Conservation (phyloP, 2,113 vertebrate genomes). For the Xyrauchen texanus region DNA sequence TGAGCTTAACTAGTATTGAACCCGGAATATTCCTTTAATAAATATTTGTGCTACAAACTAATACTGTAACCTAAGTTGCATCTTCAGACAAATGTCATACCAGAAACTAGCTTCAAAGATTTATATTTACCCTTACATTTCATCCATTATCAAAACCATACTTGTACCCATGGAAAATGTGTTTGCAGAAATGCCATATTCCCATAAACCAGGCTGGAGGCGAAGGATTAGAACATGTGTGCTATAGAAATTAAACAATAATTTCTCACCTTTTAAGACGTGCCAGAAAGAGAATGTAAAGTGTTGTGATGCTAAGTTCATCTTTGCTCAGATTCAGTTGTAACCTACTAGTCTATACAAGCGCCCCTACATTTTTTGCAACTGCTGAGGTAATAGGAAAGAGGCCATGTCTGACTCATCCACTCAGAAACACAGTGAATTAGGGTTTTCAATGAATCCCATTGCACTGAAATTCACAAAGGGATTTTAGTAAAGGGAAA, state of each 20-base stretch:
- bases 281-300: background rate
- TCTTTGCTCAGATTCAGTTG: constrained; percentile 4
- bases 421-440: constrained; percentile 22
- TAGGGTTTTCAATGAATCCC: constrained; percentile 1
- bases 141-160: background rate
- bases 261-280: background rate
- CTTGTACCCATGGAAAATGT: background rate
- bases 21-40: too few species aligned
- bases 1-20: too few species aligned
- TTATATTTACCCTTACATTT: background rate
- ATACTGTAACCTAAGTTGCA: background rate
- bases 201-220: background rate
- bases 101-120: constrained; percentile 8
- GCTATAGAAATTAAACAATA: background rate
- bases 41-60: background rate
- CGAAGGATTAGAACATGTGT: background rate
- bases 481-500: constrained; percentile 10
- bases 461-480: constrained; percentile 18
- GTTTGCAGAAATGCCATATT: background rate
- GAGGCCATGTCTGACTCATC: constrained; percentile 16
- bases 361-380: background rate
- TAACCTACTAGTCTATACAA: too few species aligned
- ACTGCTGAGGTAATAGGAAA: background rate
- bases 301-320: background rate
- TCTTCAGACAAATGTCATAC: background rate